Conservation (phyloP, 2,797 vertebrate genomes). For the Sitta carolinensis region DNA sequence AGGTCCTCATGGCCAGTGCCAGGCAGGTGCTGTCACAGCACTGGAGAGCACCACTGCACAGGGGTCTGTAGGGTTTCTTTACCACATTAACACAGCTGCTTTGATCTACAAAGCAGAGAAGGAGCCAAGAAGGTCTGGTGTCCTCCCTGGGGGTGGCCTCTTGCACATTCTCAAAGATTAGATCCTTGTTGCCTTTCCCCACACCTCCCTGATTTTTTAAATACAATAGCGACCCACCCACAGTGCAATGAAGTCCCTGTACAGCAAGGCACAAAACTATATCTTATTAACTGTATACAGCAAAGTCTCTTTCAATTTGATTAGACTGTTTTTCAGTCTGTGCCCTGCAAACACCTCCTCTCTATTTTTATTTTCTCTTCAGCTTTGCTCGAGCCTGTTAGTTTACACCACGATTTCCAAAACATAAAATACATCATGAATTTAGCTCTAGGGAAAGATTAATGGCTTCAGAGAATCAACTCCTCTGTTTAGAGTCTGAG, state of each 20-base stretch:
- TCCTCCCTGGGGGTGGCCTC: background rate
- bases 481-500: background rate
- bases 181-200: background rate
- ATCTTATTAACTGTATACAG: background rate
- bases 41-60: background rate
- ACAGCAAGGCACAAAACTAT: background rate
- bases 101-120: background rate
- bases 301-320: background rate
- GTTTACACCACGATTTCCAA: background rate
- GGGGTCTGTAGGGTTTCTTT: background rate
- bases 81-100: background rate
- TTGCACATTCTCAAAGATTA: background rate
- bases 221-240: background rate
- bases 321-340: background rate
- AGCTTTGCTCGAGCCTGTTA: background rate
- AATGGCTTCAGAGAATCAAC: background rate
- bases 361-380: background rate
- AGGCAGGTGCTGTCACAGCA: background rate
- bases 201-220: fast-evolving
- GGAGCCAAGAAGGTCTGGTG: background rate
- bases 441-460: background rate
- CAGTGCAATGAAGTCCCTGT: background rate
- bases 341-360: background rate
- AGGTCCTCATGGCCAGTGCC: background rate
- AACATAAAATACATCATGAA: background rate